Base-by-base conservation (phyloP, 2,888 invertebrate species). In the Margaritifera margaritifera region DNA sequence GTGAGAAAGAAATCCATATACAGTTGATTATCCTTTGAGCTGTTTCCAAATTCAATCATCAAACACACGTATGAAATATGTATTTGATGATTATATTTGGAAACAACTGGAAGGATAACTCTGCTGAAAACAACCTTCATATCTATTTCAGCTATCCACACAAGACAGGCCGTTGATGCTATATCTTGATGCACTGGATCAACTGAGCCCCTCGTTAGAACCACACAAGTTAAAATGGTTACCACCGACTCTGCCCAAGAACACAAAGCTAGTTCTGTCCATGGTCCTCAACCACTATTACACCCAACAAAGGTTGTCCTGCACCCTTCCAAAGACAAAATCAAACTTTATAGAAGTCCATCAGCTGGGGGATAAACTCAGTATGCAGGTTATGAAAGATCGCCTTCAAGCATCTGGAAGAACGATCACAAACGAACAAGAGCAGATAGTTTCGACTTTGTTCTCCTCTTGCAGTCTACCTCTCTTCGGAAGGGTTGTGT, bases 161-260 rank as follows among this genome's bases (percentile, higher is more conserved):
- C 51, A 71, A 15, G 71, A 74, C 4, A 69, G 74, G 31, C 77
- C 80, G 0, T 61, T 85, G 25, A 68, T 82, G 8, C 68, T 86
- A 20, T 68, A 82, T 27, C 70, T 86, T 20, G 86, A 86, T 63
- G 80, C 82, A 1, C 63, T 86, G 15, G 84, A 86, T 65, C 85
- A 85, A 62, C 74, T 86, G 42, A 78, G 82, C 1, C 20, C 76
- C 8, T 75, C 66, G 6, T 72, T 78, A 68, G 78, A 78, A 22
- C 84, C 83, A 11, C 79, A 80, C 67, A 82, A 77, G 51, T 69
- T 86, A 22, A 72, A 75, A 69, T 86, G 86, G 86, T 72, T 86
- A 2, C 85, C 85, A 19, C 68, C 68, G n/a, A 52, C 66, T 19
- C 66, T 85, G 8, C 83, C 84, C 18, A 50, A 71, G 19, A 77